These are phyloP conservation scores for Anolis sagrei DNA, from an alignment of 2,113 vertebrate genomes.

Conservation along the genomic window DNA sequence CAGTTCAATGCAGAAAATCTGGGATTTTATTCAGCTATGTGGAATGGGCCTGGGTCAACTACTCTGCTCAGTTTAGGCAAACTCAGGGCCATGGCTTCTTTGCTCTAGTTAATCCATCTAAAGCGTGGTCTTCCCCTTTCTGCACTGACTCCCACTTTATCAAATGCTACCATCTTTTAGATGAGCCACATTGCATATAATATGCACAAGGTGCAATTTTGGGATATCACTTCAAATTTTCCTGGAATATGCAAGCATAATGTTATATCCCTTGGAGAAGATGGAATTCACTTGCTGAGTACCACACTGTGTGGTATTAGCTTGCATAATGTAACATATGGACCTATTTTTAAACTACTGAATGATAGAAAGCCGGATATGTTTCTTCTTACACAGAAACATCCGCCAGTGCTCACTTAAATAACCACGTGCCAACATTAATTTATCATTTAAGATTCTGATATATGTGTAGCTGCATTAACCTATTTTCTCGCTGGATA, in stretches of 20 bases:
- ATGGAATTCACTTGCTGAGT: background rate
- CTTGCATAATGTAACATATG: background rate
- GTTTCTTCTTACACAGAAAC: background rate
- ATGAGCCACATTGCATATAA: too few relatives aligned
- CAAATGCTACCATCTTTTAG: too few relatives aligned
- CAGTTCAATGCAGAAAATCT: too few relatives aligned
- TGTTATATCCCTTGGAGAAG: background rate
- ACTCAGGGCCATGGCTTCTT: too few relatives aligned
- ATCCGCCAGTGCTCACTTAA: background rate
- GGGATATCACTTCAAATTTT: conserved; percentile 3
- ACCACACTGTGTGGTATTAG: background rate
- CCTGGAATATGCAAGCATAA: background rate
- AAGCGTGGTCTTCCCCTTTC: too few relatives aligned
- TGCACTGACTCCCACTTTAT: too few relatives aligned
- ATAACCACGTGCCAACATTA: background rate
- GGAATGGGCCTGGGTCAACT: too few relatives aligned
- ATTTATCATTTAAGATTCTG: background rate
- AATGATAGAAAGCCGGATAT: background rate
- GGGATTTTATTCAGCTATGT: too few relatives aligned
- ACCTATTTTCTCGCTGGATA: background rate
- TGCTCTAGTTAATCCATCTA: too few relatives aligned
- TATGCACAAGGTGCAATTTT: too few relatives aligned
- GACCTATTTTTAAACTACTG: background rate
- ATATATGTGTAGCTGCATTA: background rate
- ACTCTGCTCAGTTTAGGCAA: too few relatives aligned